Evolutionary conservation across 2,888 invertebrate genomes (phyloP).

Genomic region (Cheilosia grossa): DNA sequence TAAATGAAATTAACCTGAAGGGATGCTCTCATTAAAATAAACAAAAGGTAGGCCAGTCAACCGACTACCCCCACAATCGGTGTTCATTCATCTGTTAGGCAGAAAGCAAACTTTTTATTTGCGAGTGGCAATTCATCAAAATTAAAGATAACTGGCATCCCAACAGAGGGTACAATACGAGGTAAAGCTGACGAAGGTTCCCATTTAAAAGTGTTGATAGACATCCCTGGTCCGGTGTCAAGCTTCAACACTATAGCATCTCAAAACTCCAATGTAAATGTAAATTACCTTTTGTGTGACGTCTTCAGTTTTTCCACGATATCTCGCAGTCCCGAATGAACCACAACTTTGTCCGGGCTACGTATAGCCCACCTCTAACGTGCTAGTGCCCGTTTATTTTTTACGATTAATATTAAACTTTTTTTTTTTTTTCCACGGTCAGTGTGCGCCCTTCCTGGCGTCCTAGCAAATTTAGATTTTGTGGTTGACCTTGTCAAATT

Average conservation of each 20-base stretch:
- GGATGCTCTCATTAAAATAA: conserved; percentile 72
- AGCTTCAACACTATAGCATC: conserved; percentile 50
- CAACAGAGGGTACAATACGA: too few relatives aligned
- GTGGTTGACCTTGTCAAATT: conserved; percentile 74
- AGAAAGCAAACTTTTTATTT: conserved; percentile 55
- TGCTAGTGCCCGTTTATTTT: conserved; percentile 18
- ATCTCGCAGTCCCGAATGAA: not conserved
- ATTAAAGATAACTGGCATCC: conserved; percentile 54
- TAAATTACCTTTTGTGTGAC: conserved; percentile 58
- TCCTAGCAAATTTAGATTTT: conserved; percentile 53
- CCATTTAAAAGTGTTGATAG: not conserved
- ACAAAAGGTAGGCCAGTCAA: conserved; percentile 64
- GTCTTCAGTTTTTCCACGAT: conserved; percentile 32
- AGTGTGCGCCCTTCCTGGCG: conserved; percentile 6
- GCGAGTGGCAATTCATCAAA: conserved; percentile 65
- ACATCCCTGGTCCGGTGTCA: conserved; percentile 33
- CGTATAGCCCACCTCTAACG: conserved; percentile 22
- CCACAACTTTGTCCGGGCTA: too few relatives aligned
- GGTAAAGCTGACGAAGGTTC: too few relatives aligned
- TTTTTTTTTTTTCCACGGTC: conserved; percentile 4
- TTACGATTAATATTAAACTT: conserved; percentile 50
- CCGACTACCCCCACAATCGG: conserved; percentile 15
- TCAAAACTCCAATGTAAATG: conserved; percentile 68
- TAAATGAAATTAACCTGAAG: conserved; percentile 72
- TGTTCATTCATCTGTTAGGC: conserved; percentile 49